These are phyloP conservation scores for Petaurus breviceps DNA, from an alignment of 2,113 vertebrate genomes.

Conservation along the genomic window DNA sequence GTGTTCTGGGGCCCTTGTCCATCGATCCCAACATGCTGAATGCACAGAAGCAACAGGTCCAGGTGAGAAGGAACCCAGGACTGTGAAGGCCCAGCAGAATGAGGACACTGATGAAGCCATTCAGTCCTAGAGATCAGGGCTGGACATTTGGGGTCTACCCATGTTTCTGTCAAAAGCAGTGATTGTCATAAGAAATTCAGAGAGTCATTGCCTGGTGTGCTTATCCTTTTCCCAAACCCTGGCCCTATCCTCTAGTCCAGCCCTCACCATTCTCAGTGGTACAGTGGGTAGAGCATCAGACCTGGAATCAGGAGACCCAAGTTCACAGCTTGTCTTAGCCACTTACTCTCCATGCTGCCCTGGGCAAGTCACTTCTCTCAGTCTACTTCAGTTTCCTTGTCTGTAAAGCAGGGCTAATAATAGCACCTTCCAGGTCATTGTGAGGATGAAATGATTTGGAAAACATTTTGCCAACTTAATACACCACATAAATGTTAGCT, in stretches of 20 bases:
- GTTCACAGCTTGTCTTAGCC: background rate
- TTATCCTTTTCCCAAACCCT: background rate
- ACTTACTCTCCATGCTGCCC: background rate
- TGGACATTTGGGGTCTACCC: background rate
- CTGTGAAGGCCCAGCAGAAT: background rate
- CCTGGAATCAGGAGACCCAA: background rate
- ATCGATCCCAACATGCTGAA: constrained; percentile 99
- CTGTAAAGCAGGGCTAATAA: too few relatives aligned
- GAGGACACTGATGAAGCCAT: background rate
- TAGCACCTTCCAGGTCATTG: background rate
- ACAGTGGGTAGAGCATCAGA: background rate
- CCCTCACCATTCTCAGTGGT: background rate
- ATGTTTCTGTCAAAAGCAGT: background rate
- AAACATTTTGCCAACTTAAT: background rate
- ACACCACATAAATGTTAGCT: background rate
- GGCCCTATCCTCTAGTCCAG: background rate
- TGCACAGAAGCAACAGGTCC: constrained; percentile 97
- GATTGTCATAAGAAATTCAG: background rate
- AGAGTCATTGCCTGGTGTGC: background rate
- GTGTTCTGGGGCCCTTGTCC: constrained; percentile 96
- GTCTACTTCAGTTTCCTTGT: background rate
- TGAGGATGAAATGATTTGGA: too few relatives aligned
- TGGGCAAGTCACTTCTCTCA: background rate
- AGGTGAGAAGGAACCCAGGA: constrained; percentile 85
- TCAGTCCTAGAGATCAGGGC: background rate